phyloP scores from a whole-genome alignment of 2,797 vertebrate species.

The Sebastes baramenuke region DNA sequence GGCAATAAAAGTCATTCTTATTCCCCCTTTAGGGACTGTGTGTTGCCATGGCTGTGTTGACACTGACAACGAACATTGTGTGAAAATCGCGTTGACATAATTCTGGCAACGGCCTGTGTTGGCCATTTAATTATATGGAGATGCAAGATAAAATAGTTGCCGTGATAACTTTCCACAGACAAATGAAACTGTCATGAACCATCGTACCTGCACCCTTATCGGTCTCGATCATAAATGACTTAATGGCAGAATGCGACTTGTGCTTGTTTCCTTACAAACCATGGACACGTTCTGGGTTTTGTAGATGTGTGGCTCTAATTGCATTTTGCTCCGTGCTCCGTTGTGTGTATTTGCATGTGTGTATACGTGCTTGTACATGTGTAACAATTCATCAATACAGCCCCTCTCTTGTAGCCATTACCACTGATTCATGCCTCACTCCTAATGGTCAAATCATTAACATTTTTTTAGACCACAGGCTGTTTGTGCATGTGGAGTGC shows the following conservation, averaged over 20 bases:
- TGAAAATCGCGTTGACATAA: not conserved
- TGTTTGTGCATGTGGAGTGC: slow-evolving; percentile 46
- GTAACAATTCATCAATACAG: slow-evolving; percentile 54
- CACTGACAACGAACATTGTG: not conserved
- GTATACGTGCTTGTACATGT: slow-evolving; percentile 16
- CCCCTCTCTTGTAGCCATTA: slow-evolving; percentile 57
- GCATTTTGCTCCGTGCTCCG: not conserved
- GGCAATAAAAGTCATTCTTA: not conserved
- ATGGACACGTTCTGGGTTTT: not conserved
- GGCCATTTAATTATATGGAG: not conserved
- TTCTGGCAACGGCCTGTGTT: not conserved
- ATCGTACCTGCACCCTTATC: not conserved
- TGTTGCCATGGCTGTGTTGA: not conserved
- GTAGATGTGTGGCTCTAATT: slow-evolving; percentile 1
- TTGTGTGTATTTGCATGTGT: not conserved
- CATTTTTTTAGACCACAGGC: slow-evolving; percentile 67
- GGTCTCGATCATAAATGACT: not conserved
- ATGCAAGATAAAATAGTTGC: not conserved
- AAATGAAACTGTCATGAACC: not conserved
- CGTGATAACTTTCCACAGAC: not conserved
- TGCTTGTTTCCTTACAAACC: not conserved
- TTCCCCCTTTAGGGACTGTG: not conserved
- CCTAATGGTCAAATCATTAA: slow-evolving; percentile 76
- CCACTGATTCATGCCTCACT: slow-evolving; percentile 66
- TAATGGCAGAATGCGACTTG: not conserved